Evolutionary conservation across 2,113 vertebrate species (phyloP), one percentile per base, ranked within the genome.

Genomic region (Paedocypris sp.): DNA sequence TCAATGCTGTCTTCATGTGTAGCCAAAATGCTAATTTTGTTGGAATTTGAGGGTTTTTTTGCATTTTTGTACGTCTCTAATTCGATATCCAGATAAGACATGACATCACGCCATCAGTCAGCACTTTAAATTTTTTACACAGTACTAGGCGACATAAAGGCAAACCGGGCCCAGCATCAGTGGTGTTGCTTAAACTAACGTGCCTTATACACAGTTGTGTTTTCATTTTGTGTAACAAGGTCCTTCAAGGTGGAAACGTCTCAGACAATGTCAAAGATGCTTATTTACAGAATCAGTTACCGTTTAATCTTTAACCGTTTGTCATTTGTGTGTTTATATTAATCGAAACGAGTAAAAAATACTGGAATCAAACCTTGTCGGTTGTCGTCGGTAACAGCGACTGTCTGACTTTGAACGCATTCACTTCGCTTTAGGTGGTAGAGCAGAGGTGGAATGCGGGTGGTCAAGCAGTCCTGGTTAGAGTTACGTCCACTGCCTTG

Each of bases 141-240:
- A 68, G 26, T 33, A 38, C 32, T 18, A 45, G 54, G 62, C 65
- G 38, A 28, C 25, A 61, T 56, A 41, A 68, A 68, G 57, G 50
- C 54, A 65, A 47, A 51, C 47, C 16, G 45, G n/a, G 23, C 51
- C 22, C 1, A 7, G 19, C 16, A 31, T 20, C 10, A 25, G 2
- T 23, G 10, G 41, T 58, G 41, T 6, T 18, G 1, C 39, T n/a
- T 38, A 39, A 32, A 32, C 23, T 41, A 23, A 59, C 51, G 16
- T 23, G 47, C 5, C 46, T 59, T 58, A 35, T 29, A 56, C 23
- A 28, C 9, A 10, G 49, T 35, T n/a, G 33, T 47, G 23, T 33
- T 53, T 29, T 69, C n/a, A 19, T 39, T 41, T 50, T 46, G 11
- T 56, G 36, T 57, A 57, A 41, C 2, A 16, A 57, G 53, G 53